phyloP scores from a whole-genome alignment of 2,888 invertebrate genomes.

The Exephanes ischioxanthus region DNA sequence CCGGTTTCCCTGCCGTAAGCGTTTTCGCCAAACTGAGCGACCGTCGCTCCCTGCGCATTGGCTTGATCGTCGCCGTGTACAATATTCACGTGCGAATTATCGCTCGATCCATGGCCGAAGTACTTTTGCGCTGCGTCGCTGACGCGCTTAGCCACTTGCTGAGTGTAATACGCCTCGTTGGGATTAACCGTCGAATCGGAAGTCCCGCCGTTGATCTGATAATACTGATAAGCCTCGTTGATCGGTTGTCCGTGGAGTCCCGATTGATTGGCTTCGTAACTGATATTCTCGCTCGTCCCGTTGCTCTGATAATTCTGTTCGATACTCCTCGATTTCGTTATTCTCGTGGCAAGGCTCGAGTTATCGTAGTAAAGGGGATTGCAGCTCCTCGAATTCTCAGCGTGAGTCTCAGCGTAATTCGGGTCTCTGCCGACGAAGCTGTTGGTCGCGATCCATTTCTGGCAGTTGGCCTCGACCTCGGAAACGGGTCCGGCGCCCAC shows the following conservation, averaged over 20 bases:
- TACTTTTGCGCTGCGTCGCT: conserved; percentile 65
- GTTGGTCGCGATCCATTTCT: conserved; percentile 77
- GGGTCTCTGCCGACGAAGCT: conserved; percentile 50
- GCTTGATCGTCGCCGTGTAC: conserved; percentile 34
- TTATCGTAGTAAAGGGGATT: conserved; percentile 49
- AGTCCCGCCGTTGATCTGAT: conserved; percentile 59
- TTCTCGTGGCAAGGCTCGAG: conserved; percentile 7
- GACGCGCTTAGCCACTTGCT: conserved; percentile 69
- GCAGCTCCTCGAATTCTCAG: conserved; percentile 39
- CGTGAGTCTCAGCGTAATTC: conserved; percentile 20
- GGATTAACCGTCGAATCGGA: conserved; percentile 62
- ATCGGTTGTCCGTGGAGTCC: conserved; percentile 19
- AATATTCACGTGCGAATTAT: neutral
- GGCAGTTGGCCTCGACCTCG: conserved; percentile 77
- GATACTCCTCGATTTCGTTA: conserved; percentile 36
- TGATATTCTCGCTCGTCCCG: conserved; percentile 12
- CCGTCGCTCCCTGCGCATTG: neutral
- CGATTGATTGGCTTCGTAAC: conserved; percentile 53
- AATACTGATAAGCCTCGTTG: conserved; percentile 61
- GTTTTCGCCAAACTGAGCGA: conserved; percentile 23
- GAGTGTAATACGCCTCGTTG: conserved; percentile 70
- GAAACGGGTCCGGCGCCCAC: conserved; percentile 1
- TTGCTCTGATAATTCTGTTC: conserved; percentile 48
- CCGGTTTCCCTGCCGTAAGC: conserved; percentile 43
- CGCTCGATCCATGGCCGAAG: conserved; percentile 29